Percentiles rank a stretch among this genome's conserved stretches.
phyloP scores from a whole-genome alignment of 1,140 invertebrate species.

The Drosophila pandora region DNA sequence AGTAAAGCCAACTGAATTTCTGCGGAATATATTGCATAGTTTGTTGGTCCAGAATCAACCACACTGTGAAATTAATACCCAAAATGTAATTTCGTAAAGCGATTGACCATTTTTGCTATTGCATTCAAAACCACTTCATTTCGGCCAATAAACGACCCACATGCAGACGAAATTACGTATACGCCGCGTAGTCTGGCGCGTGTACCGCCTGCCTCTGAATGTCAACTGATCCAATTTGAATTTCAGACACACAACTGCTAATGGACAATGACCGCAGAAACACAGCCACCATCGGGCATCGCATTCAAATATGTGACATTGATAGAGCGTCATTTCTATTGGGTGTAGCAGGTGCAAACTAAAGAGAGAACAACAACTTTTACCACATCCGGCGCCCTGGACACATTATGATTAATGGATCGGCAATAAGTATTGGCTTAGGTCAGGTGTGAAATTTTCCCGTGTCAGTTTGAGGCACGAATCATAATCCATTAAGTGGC shows the following conservation, averaged over 20 bases:
- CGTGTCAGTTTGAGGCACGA: slow-evolving; percentile 22
- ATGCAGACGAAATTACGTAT: slow-evolving; percentile 15
- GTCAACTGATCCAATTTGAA: slow-evolving; percentile 21
- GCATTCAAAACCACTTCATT: background rate
- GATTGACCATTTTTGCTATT: slow-evolving; percentile 3
- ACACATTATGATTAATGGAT: slow-evolving; percentile 61
- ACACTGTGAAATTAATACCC: background rate
- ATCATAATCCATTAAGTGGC: slow-evolving; percentile 67
- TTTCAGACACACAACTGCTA: slow-evolving; percentile 36
- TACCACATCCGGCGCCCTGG: slow-evolving; percentile 37
- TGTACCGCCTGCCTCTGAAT: background rate
- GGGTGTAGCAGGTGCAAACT: slow-evolving; percentile 30
- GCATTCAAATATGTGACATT: slow-evolving; percentile 37
- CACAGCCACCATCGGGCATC: background rate
- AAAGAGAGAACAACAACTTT: slow-evolving; percentile 17
- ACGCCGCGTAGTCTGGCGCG: slow-evolving; percentile 19
- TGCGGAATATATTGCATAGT: background rate
- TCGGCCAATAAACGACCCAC: background rate
- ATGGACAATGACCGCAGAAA: slow-evolving; percentile 35
- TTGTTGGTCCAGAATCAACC: background rate
- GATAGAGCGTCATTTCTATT: slow-evolving; percentile 39
- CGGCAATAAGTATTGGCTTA: slow-evolving; percentile 18
- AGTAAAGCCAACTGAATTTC: background rate
- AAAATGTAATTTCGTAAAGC: background rate
- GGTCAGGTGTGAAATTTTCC: slow-evolving; percentile 56